These are phyloP conservation scores for Tetragnatha montana DNA, from an alignment of 2,888 invertebrate species.

Conservation along the genomic window DNA sequence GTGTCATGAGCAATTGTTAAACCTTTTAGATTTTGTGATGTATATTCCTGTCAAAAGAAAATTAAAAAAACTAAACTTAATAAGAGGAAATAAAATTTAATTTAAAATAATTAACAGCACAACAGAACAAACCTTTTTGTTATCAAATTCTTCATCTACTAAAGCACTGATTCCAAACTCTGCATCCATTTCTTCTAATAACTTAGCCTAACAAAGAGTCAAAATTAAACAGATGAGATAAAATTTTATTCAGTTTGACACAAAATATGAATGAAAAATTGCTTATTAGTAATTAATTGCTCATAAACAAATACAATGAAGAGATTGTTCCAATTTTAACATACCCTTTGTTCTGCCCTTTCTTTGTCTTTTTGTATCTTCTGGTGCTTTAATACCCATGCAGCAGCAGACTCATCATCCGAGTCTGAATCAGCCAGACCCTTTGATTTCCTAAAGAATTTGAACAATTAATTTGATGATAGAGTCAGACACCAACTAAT, in stretches of 20 bases:
- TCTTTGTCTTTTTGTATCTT: conserved; percentile 86
- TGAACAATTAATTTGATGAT: not conserved
- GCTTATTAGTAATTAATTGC: not conserved
- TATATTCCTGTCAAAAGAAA: conserved; percentile 79
- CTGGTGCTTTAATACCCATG: conserved; percentile 90
- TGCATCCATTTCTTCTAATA: conserved; percentile 94
- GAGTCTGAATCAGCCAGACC: conserved; percentile 80
- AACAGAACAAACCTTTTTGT: conserved; percentile 77
- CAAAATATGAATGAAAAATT: not conserved
- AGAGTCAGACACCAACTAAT: no score
- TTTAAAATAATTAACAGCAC: conserved; percentile 43
- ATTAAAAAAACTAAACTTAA: not conserved
- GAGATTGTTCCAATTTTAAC: conserved; percentile 72
- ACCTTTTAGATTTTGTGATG: conserved; percentile 85
- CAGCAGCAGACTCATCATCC: conserved; percentile 82
- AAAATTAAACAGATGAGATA: not conserved
- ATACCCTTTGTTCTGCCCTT: conserved; percentile 88
- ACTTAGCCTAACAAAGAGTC: conserved; percentile 84
- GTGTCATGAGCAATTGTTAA: conserved; percentile 90
- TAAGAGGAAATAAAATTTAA: not conserved
- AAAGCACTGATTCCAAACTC: conserved; percentile 93
- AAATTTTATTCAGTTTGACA: conserved; percentile 6
- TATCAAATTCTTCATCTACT: conserved; percentile 85
- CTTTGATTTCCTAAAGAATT: conserved; percentile 59
- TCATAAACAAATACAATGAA: not conserved